These are phyloP conservation scores for Drosophila kepulauana DNA, from an alignment of 1,140 invertebrate species.

Conservation along the genomic window DNA sequence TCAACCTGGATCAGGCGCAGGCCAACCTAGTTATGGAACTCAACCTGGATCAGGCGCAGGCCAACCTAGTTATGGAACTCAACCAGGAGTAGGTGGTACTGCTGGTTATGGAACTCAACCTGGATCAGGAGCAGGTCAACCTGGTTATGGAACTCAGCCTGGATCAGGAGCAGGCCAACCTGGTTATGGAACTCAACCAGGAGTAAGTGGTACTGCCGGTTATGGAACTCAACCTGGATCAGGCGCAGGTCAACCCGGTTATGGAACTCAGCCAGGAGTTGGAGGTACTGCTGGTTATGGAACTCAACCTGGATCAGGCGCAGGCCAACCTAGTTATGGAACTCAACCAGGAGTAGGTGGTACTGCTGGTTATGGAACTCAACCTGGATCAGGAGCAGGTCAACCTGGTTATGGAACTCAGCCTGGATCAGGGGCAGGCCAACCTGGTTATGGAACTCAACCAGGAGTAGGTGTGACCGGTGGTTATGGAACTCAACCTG, in stretches of 20 bases:
- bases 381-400: conserved; percentile 6
- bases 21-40: conserved; percentile 6
- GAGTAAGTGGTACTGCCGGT: conserved; percentile 19
- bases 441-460: conserved; percentile 15
- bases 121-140: conserved; percentile 19
- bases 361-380: conserved; percentile 22
- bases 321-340: conserved; percentile 23
- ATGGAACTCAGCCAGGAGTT: not conserved
- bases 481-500: conserved; percentile 29
- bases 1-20: conserved; percentile 32
- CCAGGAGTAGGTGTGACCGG: conserved; percentile 14
- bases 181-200: conserved; percentile 29
- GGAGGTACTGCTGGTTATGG: conserved; percentile 11
- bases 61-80: conserved; percentile 17
- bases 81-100: conserved; percentile 22
- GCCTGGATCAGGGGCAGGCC: conserved; percentile 22
- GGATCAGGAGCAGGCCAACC: conserved; percentile 17
- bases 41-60: conserved; percentile 12
- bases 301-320: not conserved
- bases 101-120: conserved; percentile 25
- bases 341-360: conserved; percentile 8
- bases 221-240: conserved; percentile 23
- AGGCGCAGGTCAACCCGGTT: conserved; percentile 19
- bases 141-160: conserved; percentile 11
- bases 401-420: conserved; percentile 41